Evolutionary conservation across 2,888 invertebrate species (phyloP).

Genomic region (Parnassius mnemosyne): DNA sequence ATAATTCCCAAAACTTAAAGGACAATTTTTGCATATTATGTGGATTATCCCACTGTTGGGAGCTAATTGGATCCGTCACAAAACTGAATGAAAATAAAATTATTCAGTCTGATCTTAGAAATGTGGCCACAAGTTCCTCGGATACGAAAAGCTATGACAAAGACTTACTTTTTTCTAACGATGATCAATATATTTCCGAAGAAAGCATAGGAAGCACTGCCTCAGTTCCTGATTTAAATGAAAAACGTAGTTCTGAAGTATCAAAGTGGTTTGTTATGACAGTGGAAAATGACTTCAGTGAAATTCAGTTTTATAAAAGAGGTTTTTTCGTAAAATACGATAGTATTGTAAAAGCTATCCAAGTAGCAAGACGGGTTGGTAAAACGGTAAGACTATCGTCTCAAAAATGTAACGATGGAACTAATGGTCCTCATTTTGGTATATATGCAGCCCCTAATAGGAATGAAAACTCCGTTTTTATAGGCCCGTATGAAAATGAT

Average conservation of each 20-base stretch:
- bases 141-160: constrained; percentile 12
- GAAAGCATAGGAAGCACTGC: not conserved
- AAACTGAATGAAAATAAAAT: constrained; percentile 42
- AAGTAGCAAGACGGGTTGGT: constrained; percentile 63
- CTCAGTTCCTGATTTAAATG: not conserved
- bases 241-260: constrained; percentile 28
- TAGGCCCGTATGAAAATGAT: constrained; percentile 67
- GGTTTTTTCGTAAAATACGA: constrained; percentile 78
- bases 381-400: constrained; percentile 74
- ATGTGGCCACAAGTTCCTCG: not conserved
- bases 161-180: not conserved
- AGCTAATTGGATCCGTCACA: constrained; percentile 62
- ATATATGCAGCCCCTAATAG: constrained; percentile 66
- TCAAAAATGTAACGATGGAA: constrained; percentile 46
- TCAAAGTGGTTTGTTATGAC: constrained; percentile 81
- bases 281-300: constrained; percentile 76
- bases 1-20: constrained; percentile 52
- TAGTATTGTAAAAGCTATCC: constrained; percentile 71
- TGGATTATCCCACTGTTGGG: constrained; percentile 67
- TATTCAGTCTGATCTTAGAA: constrained; percentile 26
- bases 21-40: constrained; percentile 66
- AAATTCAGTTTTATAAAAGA: constrained; percentile 71
- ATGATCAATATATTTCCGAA: not conserved
- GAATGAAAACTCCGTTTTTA: constrained; percentile 58
- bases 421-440: constrained; percentile 58